Percentiles rank a stretch among this genome's conserved stretches.
These are phyloP conservation scores for Smithornis capensis DNA, from an alignment of 2,113 vertebrate species.

Conservation along the genomic window DNA sequence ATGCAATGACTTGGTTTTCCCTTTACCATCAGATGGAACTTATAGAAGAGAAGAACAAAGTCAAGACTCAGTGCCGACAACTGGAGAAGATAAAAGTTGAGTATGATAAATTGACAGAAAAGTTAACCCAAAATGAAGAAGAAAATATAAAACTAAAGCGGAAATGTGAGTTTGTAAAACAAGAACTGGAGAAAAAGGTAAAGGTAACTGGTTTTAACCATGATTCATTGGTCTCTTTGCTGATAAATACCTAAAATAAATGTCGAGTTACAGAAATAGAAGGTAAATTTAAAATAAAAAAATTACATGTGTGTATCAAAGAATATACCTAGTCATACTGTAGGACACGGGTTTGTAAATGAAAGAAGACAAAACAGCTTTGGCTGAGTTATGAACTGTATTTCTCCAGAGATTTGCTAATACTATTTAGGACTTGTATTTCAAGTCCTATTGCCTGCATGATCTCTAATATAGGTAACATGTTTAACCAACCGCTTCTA, in stretches of 20 bases:
- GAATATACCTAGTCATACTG: not conserved
- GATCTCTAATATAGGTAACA: not conserved
- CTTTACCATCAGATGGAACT: conserved; percentile 78
- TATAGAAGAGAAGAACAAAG: conserved; percentile 79
- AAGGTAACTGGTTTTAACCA: not conserved
- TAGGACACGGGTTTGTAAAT: not conserved
- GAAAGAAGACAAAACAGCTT: not conserved
- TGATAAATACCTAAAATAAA: not conserved
- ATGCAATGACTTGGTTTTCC: not conserved
- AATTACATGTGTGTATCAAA: not conserved
- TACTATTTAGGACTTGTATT: not conserved
- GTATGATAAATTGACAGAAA: conserved; percentile 84
- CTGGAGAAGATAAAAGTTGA: conserved; percentile 89
- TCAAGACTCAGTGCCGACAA: conserved; percentile 78
- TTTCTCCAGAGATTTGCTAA: not conserved
- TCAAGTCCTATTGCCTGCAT: not conserved
- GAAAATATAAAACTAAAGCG: conserved; percentile 76
- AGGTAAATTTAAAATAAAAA: not conserved
- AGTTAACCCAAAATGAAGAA: conserved; percentile 79
- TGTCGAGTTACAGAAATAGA: not conserved
- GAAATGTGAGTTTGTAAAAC: conserved; percentile 83
- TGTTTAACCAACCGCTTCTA: not conserved
- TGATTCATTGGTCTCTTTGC: not conserved
- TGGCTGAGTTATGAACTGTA: not conserved
- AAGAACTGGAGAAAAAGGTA: conserved; percentile 89